Conservation (phyloP, 2,888 invertebrate species). For the Oligia latruncula region DNA sequence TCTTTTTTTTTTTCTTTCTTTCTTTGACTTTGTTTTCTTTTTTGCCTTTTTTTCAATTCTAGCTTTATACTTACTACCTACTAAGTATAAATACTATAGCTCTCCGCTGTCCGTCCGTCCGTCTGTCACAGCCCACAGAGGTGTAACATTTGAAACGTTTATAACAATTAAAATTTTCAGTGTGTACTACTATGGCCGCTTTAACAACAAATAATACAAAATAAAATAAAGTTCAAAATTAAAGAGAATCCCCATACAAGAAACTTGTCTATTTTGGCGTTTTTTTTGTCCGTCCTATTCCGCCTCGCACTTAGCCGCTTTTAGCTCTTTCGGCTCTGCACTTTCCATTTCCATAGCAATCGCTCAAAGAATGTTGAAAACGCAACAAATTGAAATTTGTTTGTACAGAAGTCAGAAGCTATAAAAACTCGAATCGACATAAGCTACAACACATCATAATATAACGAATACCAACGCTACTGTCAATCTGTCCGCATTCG, state of each 20-base stretch:
- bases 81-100: too few species aligned
- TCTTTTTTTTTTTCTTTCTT: too few species aligned
- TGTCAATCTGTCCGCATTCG: constrained; percentile 47
- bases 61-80: too few species aligned
- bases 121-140: background rate
- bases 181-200: background rate
- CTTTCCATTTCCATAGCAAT: background rate
- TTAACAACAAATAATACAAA: background rate
- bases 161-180: background rate
- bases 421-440: constrained; percentile 12
- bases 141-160: background rate
- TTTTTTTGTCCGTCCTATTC: background rate
- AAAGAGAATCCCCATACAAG: too few species aligned
- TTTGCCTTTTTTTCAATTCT: too few species aligned
- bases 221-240: background rate
- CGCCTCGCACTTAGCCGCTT: background rate
- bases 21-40: too few species aligned
- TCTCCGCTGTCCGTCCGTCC: background rate
- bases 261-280: background rate
- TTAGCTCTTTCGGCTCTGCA: background rate
- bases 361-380: background rate
- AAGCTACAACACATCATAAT: constrained; percentile 24
- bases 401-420: background rate
- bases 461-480: constrained; percentile 17
- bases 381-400: background rate